Conservation (phyloP, 2,888 invertebrate genomes). For the Mimas tiliae region DNA sequence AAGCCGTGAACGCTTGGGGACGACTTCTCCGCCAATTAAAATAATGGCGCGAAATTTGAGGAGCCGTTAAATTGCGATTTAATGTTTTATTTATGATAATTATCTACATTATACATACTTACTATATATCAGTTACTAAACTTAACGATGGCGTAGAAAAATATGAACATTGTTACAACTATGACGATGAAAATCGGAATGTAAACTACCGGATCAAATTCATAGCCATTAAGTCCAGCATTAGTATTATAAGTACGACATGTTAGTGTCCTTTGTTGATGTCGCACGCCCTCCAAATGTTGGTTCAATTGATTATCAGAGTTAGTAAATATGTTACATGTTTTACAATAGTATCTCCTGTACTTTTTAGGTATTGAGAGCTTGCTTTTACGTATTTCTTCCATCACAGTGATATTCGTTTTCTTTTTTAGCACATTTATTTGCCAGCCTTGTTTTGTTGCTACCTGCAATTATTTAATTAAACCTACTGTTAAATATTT, state of each 20-base stretch:
- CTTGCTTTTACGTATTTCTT: conserved; percentile 44
- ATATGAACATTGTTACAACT: conserved; percentile 62
- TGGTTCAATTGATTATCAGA: conserved; percentile 74
- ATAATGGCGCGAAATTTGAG: conserved; percentile 85
- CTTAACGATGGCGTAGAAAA: conserved; percentile 60
- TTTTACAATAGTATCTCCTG: conserved; percentile 63
- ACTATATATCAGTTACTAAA: conserved; percentile 45
- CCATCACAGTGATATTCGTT: conserved; percentile 35
- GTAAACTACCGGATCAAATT: conserved; percentile 59
- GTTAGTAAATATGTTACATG: conserved; percentile 71
- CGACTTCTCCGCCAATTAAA: conserved; percentile 84
- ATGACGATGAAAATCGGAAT: conserved; percentile 60
- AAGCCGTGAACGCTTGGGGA: conserved; percentile 85
- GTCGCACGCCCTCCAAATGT: conserved; percentile 73
- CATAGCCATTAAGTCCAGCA: conserved; percentile 47
- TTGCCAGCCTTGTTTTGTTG: not conserved
- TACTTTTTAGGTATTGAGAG: conserved; percentile 47
- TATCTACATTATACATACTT: conserved; percentile 33
- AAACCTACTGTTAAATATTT: no score
- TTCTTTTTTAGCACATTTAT: not conserved
- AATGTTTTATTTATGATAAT: conserved; percentile 60
- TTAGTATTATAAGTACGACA: conserved; percentile 47
- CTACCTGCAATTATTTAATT: conserved; percentile 8
- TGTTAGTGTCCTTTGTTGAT: conserved; percentile 63
- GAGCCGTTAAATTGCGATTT: conserved; percentile 67